Evolutionary conservation across 2,113 vertebrate species (phyloP), one percentile per base, ranked within the genome.

Genomic region (Oryzias woworae): DNA sequence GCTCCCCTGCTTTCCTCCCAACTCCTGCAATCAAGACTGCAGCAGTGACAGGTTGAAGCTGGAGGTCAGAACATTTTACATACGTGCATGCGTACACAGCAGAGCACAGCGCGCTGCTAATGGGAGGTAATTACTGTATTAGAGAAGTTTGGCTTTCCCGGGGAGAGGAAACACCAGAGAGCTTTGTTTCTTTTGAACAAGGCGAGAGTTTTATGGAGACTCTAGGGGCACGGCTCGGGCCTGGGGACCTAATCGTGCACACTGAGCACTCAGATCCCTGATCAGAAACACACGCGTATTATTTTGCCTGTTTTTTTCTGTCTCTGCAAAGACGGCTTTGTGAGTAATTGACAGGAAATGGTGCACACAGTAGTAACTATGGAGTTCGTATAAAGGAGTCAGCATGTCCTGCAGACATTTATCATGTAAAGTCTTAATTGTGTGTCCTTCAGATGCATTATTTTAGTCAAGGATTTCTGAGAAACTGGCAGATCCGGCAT

Each of bases 41-140:
- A 12, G 65, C 62, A 82, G 86, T 89, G 88, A 90, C 89, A 89
- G 86, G 83, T 90, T 83, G 78, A 90, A 85, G 82, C 88, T 89
- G 85, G 64, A 77, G 89, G 87, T 91, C 89, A 88, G 82, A 88
- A 72, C 85, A 60, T 84, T 86, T 79, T 58, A 23, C 56, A n/a
- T 28, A 52, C 12, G 46, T 57, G 70, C 75, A 67, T 54, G 58
- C 50, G 20, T 62, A 18, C 62, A 47, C 49, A n/a, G 73, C 71
- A 31, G 49, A 79, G 69, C 69, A 41, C 14, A 71, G 80, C 66
- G 52, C 13, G 65, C 75, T 80, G 83, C 74, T 88, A 91, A 91
- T 92, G 80, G 81, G 72, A 71, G 71, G 77, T 81, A 78, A 85
- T 84, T 84, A 90, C 83, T 66, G 7, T 47, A 54, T 64, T 64